Evolutionary conservation across 2,888 invertebrate genomes (phyloP).

Genomic region (Petrolisthes cinctipes): DNA sequence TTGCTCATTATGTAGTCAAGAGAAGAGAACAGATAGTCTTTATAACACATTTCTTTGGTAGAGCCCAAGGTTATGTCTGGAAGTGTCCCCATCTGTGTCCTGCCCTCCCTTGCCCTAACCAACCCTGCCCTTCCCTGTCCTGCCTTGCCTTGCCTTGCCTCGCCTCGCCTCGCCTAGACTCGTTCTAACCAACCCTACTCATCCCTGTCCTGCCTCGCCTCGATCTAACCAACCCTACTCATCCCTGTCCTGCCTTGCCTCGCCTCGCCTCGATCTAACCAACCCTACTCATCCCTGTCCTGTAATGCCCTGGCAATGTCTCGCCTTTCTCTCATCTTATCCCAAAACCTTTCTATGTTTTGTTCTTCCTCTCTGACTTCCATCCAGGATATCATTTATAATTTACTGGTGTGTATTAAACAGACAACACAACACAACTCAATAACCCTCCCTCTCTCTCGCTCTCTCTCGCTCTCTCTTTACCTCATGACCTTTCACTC

Average conservation of each 20-base stretch:
- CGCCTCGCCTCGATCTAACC: background rate
- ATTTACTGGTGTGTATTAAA: too few species aligned
- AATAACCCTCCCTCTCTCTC: too few species aligned
- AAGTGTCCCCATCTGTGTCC: background rate
- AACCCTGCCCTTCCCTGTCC: background rate
- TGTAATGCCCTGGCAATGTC: too few species aligned
- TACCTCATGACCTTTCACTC: too few species aligned
- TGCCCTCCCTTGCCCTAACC: background rate
- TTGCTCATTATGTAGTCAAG: conserved; percentile 56
- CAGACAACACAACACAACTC: too few species aligned
- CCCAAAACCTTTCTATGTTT: too few species aligned
- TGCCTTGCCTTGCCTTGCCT: background rate
- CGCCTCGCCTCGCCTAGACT: background rate
- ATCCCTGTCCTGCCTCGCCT: background rate
- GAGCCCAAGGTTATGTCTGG: conserved; percentile 13
- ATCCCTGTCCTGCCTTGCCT: background rate
- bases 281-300: background rate
- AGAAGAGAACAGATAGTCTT: conserved; percentile 48
- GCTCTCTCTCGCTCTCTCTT: too few species aligned
- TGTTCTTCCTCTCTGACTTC: too few species aligned
- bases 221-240: background rate
- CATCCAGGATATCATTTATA: too few species aligned
- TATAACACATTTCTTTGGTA: conserved; percentile 38
- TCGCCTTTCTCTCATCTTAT: too few species aligned
- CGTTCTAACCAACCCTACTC: conserved; percentile 17